These are phyloP conservation scores for Zapornia atra DNA, from an alignment of 2,113 vertebrate genomes.

Conservation along the genomic window DNA sequence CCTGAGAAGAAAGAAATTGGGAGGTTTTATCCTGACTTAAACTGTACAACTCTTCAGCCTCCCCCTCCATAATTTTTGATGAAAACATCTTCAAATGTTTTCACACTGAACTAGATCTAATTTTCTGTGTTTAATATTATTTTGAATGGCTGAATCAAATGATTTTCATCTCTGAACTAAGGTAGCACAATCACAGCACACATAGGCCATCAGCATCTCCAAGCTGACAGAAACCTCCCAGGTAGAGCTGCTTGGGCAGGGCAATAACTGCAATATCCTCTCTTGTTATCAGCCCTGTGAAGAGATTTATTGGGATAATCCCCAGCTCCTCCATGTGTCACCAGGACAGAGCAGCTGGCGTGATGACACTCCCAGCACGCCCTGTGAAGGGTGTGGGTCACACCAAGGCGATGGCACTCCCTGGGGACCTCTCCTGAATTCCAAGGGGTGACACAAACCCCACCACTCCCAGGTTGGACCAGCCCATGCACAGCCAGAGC, in stretches of 20 bases:
- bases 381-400: neutral
- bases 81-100: neutral
- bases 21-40: neutral
- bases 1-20: neutral
- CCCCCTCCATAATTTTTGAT: neutral
- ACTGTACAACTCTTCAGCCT: neutral
- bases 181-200: neutral
- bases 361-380: accelerated
- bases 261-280: neutral
- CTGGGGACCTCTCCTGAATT: accelerated
- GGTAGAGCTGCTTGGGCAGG: accelerated
- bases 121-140: neutral
- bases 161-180: neutral
- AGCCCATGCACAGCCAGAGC: neutral
- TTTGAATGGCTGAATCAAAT: neutral
- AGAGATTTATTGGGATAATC: neutral
- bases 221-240: neutral
- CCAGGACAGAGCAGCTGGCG: accelerated
- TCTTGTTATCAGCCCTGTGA: neutral
- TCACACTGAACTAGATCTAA: neutral
- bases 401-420: neutral
- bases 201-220: neutral
- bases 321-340: neutral
- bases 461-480: accelerated
- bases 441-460: accelerated